A percentile compares a stretch with the other conserved stretches of the same genome.
Evolutionary conservation across 2,797 vertebrate genomes (phyloP).

Genomic region (Coregonus sp.): DNA sequence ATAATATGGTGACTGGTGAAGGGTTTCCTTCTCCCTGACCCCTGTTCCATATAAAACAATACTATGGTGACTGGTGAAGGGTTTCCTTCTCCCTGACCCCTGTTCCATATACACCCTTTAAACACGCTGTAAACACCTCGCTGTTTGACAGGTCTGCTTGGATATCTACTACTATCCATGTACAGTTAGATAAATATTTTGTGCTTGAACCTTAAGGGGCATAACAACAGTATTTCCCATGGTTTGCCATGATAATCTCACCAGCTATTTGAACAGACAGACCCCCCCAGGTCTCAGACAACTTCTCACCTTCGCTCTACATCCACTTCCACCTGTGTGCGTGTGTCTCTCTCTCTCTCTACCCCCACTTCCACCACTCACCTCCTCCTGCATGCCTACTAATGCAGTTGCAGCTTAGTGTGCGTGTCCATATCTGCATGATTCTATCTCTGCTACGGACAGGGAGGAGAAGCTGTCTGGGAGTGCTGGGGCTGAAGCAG

Average conservation of each 20-base stretch:
- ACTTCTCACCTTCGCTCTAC: constrained; percentile 16
- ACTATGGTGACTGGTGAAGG: background rate
- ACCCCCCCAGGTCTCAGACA: background rate
- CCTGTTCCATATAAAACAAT: too few relatives aligned
- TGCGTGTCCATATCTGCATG: constrained; percentile 28
- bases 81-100: background rate
- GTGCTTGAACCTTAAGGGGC: background rate
- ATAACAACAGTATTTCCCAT: background rate
- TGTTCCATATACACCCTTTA: background rate
- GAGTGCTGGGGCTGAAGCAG: constrained; percentile 47
- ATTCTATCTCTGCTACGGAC: constrained; percentile 36
- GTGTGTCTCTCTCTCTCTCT: background rate
- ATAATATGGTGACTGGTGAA: too few relatives aligned
- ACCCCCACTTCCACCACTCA: constrained; percentile 1
- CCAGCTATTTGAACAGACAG: constrained; percentile 3
- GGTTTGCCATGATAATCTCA: background rate
- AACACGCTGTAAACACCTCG: background rate
- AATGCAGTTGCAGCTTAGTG: constrained; percentile 15
- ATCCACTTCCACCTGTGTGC: background rate
- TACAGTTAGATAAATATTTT: background rate
- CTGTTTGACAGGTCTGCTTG: background rate
- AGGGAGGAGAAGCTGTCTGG: constrained; percentile 19
- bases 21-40: background rate
- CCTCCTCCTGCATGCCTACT: background rate
- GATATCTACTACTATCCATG: background rate